Base-by-base conservation (phyloP, 1,140 invertebrate genomes). In the Lepidurus arcticus region DNA sequence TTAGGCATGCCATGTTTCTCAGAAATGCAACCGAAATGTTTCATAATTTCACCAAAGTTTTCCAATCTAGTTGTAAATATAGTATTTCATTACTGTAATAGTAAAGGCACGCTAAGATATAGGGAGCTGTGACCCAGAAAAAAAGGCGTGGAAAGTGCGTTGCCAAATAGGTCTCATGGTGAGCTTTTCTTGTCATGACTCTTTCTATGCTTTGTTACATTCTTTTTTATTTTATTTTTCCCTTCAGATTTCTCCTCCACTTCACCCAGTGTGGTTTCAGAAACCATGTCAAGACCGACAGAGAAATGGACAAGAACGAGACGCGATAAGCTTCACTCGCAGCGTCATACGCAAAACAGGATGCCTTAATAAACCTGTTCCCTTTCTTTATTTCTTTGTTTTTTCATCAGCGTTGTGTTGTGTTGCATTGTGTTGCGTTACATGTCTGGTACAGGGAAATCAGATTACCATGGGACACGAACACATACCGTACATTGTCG, bases 81-180 rank as follows among this genome's bases (percentile, higher is more conserved):
- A 34, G 34, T 34, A 3, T 34, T 4, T 34, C 34, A 3, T 34
- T 4, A 34, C 34, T 34, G 34, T 34, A 34, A 4, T 34, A 34
- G 34, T 34, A 34, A 34, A 34, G 34, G 34, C 26, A 26, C 26
- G 26, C 26, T 26, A 4, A 34, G 34, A 34, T 65, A 16, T 16
- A 21, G 4, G 21, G 53, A 21, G 53, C 53, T 65, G 0, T 65
- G 53, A 65, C 53, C 53, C 21, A 65, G 16, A 65, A 3, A 34
- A 65, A 65, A 65, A 65, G 53, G 53, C 53, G 53, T 65, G 53
- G 53, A 65, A 65, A 65, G 53, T 65, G 53, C 53, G 53, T 65
- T 65, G 53, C 53, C 53, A 65, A 65, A n/a, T 65, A 65, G 53
- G 53, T 65, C 53, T 65, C 4, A 34, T 65, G 53, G 53, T 65